Evolutionary conservation across 1,140 invertebrate genomes (phyloP).

Genomic region (Rhysida immarginata): DNA sequence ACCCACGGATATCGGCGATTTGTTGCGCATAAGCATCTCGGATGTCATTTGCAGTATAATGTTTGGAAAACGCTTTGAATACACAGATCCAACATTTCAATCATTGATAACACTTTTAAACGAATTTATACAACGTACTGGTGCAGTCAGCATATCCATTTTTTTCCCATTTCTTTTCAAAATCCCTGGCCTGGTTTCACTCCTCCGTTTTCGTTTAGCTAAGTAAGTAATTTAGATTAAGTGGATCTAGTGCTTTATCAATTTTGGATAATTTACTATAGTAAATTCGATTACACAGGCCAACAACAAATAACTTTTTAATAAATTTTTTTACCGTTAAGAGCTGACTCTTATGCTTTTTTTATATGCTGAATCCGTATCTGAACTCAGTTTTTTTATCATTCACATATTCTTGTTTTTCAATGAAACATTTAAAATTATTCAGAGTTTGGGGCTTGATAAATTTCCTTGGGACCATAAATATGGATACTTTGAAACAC

Average conservation of each 20-base stretch:
- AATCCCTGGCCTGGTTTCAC: neutral
- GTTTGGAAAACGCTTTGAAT: neutral
- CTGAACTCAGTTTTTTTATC: too few relatives aligned
- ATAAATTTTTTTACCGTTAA: too few relatives aligned
- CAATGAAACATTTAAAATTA: too few relatives aligned
- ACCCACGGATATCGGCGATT: neutral
- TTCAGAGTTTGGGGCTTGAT: too few relatives aligned
- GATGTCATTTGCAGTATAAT: slow-evolving; percentile 1
- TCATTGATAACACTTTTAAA: neutral
- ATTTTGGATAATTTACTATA: too few relatives aligned
- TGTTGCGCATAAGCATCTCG: neutral
- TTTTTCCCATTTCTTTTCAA: neutral
- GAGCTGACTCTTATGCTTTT: too few relatives aligned
- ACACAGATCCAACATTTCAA: neutral
- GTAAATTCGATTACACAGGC: too few relatives aligned
- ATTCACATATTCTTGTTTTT: too few relatives aligned
- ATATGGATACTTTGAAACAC: too few relatives aligned
- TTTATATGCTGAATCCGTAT: too few relatives aligned
- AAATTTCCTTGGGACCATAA: too few relatives aligned
- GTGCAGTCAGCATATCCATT: neutral
- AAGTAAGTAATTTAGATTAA: neutral
- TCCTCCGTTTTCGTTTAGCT: neutral
- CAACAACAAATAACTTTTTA: too few relatives aligned
- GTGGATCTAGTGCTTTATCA: neutral
- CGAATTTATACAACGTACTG: neutral